Conservation (phyloP, 2,888 invertebrate genomes). For the Gymnocheta viridis region DNA sequence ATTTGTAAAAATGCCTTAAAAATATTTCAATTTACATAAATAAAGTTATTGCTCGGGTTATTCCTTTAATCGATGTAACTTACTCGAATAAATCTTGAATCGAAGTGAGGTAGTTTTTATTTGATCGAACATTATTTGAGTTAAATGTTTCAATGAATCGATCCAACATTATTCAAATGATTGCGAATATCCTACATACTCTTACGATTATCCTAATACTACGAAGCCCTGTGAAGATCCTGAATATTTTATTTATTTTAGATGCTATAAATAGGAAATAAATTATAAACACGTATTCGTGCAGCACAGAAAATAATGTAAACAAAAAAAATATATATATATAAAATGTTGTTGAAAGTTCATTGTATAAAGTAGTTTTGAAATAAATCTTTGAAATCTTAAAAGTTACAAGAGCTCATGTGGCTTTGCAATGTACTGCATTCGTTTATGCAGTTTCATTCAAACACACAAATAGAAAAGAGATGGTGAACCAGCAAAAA, state of each 20-base stretch:
- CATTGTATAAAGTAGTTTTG: conserved; percentile 53
- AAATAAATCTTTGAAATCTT: conserved; percentile 63
- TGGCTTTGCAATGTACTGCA: conserved; percentile 50
- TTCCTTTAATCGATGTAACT: too few species aligned
- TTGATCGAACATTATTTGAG: too few species aligned
- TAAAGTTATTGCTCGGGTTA: too few species aligned
- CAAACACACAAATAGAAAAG: conserved; percentile 1
- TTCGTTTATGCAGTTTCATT: conserved; percentile 20
- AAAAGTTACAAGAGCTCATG: conserved; percentile 65
- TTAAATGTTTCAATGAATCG: too few species aligned
- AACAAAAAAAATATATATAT: background rate
- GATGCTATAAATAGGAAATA: conserved; percentile 51
- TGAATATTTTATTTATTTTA: conserved; percentile 18
- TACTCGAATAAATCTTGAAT: too few species aligned
- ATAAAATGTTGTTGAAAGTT: conserved; percentile 49
- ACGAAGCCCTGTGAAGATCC: background rate
- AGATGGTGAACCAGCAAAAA: background rate
- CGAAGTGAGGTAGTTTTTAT: too few species aligned
- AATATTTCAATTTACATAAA: too few species aligned
- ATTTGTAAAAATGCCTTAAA: too few species aligned
- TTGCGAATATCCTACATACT: too few species aligned
- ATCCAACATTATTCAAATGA: too few species aligned
- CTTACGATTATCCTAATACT: background rate
- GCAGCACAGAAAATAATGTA: background rate
- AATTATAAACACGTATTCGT: conserved; percentile 58